Evolutionary conservation across 1,140 invertebrate genomes (phyloP).

Genomic region (Cherax quadricarinatus): DNA sequence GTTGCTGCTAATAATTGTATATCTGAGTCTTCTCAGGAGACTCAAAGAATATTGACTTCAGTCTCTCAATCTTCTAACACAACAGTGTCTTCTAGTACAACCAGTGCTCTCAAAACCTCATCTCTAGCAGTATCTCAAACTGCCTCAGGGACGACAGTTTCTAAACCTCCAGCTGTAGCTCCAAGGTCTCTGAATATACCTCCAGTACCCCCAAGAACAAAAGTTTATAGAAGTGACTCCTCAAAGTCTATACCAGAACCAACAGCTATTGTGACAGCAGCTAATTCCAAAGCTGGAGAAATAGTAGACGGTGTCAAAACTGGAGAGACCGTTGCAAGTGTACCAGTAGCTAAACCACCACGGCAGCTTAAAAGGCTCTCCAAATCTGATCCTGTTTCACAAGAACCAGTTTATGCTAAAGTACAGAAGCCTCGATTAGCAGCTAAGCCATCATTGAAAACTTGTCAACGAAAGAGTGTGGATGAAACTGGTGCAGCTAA

Average conservation of each 20-base stretch:
- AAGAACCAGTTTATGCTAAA: conserved; percentile 47
- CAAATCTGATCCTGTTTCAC: background rate
- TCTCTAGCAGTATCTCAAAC: background rate
- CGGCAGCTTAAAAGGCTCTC: background rate
- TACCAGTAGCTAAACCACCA: background rate
- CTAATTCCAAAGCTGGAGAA: background rate
- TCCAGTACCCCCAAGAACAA: conserved; percentile 30
- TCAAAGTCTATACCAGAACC: background rate
- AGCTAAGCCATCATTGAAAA: background rate
- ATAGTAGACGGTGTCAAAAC: background rate
- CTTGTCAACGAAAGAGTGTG: background rate
- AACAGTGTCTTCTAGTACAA: background rate
- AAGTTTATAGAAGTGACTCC: conserved; percentile 15
- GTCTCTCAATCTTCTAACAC: background rate
- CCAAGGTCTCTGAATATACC: conserved; percentile 32
- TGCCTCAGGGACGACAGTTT: background rate
- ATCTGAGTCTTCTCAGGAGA: background rate
- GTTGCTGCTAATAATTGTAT: background rate
- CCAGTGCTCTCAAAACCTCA: background rate
- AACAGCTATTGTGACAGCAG: background rate
- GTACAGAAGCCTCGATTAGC: conserved; percentile 30
- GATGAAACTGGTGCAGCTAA: background rate
- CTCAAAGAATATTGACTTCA: background rate
- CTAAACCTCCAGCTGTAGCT: conserved; percentile 10
- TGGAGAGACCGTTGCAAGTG: background rate